Conservation (phyloP, 2,797 vertebrate species). For the Pogonophryne albipinna region DNA sequence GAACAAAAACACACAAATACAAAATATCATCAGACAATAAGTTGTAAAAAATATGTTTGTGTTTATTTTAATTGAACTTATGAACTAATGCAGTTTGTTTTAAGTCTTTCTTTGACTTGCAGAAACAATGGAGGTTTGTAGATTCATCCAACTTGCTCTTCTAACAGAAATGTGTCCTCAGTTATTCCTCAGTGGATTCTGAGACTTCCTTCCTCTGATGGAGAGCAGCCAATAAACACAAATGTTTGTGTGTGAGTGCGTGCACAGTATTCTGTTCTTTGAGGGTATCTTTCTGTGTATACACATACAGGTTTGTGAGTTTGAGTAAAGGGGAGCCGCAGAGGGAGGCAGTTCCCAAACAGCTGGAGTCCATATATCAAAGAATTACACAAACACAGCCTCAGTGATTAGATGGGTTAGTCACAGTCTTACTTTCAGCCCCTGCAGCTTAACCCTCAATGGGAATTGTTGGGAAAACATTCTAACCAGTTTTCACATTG, state of each 20-base stretch:
- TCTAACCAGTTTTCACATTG: not conserved
- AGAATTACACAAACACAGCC: constrained; percentile 29
- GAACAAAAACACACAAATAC: not conserved
- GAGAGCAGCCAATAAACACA: constrained; percentile 75
- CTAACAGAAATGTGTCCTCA: constrained; percentile 36
- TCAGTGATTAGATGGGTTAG: constrained; percentile 28
- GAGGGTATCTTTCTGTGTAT: constrained; percentile 5
- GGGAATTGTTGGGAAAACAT: constrained; percentile 7
- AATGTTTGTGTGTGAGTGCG: constrained; percentile 15
- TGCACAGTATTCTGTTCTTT: constrained; percentile 3
- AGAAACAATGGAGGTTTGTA: constrained; percentile 56
- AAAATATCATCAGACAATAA: not conserved
- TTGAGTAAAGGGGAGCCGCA: constrained; percentile 19
- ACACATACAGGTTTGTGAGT: constrained; percentile 14
- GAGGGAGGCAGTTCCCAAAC: constrained; percentile 42
- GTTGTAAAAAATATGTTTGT: not conserved
- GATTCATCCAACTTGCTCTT: constrained; percentile 5
- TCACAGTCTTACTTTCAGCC: constrained; percentile 22
- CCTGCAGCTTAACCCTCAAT: constrained; percentile 12
- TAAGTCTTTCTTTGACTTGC: constrained; percentile 18
- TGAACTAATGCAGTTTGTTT: not conserved
- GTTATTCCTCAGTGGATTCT: constrained; percentile 60
- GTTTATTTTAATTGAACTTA: not conserved
- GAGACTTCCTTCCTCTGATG: constrained; percentile 79
- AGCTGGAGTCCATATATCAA: constrained; percentile 60